Conservation (phyloP, 2,888 invertebrate species). For the Cartodere bifasciata region DNA sequence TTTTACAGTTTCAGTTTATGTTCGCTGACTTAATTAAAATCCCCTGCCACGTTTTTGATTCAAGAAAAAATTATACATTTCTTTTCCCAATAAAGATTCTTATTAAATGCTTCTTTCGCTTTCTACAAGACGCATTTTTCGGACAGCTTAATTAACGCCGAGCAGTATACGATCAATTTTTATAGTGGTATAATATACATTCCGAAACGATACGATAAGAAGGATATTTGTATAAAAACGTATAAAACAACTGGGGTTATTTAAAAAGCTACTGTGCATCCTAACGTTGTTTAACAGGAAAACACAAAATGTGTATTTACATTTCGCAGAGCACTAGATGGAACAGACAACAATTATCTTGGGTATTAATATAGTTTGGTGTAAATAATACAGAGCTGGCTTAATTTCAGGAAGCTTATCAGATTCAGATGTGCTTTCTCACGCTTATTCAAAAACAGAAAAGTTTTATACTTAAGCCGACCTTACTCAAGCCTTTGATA, state of each 20-base stretch:
- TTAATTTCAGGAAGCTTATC: slow-evolving; percentile 17
- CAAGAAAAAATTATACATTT: slow-evolving; percentile 18
- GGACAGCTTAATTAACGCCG: too few species aligned
- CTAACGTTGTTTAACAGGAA: slow-evolving; percentile 22
- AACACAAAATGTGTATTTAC: slow-evolving; percentile 21
- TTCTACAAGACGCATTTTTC: too few species aligned
- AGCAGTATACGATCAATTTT: too few species aligned
- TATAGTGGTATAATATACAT: slow-evolving; percentile 8
- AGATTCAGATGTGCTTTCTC: slow-evolving; percentile 25
- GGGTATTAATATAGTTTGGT: slow-evolving; percentile 28
- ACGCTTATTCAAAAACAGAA: slow-evolving; percentile 26
- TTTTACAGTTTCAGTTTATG: slow-evolving; percentile 29
- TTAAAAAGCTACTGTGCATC: slow-evolving; percentile 17
- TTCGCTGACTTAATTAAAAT: slow-evolving; percentile 35
- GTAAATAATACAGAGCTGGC: slow-evolving; percentile 20
- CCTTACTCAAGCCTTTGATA: too few species aligned
- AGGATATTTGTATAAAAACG: slow-evolving; percentile 10
- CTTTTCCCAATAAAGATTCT: slow-evolving; percentile 12
- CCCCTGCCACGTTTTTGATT: slow-evolving; percentile 29
- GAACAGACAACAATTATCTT: slow-evolving; percentile 27
- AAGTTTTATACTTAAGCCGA: too few species aligned
- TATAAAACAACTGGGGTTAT: slow-evolving; percentile 14
- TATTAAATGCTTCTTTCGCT: too few species aligned
- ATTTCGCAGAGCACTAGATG: slow-evolving; percentile 15
- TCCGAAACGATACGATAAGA: slow-evolving; percentile 4